These are phyloP conservation scores for Polydrusus cervinus DNA, from an alignment of 2,888 invertebrate genomes.

Conservation along the genomic window DNA sequence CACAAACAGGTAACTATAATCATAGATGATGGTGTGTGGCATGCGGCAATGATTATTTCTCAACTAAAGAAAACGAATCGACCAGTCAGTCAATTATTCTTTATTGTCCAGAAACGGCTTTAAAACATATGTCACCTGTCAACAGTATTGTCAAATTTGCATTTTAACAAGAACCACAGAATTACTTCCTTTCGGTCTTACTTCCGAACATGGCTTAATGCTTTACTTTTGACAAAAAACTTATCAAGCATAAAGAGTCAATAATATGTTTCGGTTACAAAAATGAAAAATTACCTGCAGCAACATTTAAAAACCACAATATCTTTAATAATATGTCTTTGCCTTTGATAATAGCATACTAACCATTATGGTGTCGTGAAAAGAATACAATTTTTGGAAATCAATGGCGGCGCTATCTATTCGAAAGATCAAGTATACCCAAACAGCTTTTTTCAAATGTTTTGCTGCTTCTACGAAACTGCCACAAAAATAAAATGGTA, in stretches of 20 bases:
- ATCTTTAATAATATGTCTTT: background rate
- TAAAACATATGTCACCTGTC: background rate
- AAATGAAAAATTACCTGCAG: background rate
- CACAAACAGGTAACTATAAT: too few species aligned
- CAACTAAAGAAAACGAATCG: too few species aligned
- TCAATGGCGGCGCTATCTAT: constrained; percentile 37
- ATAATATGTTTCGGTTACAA: background rate
- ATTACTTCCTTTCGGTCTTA: background rate
- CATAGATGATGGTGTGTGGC: too few species aligned
- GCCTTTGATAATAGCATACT: constrained; percentile 9
- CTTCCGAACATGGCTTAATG: background rate
- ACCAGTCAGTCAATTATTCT: too few species aligned
- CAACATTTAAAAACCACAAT: background rate
- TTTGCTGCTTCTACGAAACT: constrained; percentile 29
- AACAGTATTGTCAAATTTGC: background rate
- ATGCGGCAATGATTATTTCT: too few species aligned
- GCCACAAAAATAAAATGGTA: constrained; percentile 29
- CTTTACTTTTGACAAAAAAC: too few species aligned
- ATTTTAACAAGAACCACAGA: constrained; percentile 9
- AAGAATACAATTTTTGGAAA: constrained; percentile 21
- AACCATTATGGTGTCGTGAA: background rate
- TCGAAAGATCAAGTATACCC: constrained; percentile 28
- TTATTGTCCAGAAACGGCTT: too few species aligned
- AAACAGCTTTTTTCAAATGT: constrained; percentile 28
- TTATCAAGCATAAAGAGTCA: background rate